phyloP scores from a whole-genome alignment of 2,888 invertebrate species.

The Cheilosia urbana region DNA sequence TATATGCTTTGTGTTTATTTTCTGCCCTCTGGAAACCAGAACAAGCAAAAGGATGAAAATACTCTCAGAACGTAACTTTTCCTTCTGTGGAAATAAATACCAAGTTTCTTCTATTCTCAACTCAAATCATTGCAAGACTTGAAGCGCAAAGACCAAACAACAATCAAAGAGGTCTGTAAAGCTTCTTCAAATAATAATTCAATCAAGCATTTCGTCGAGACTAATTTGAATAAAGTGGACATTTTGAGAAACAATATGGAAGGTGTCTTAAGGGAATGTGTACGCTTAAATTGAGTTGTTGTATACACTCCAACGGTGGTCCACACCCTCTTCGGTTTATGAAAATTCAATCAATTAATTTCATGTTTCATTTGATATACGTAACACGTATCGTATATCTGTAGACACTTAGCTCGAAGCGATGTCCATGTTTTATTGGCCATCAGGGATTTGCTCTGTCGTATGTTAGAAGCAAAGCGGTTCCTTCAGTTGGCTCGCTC shows the following conservation, averaged over 20 bases:
- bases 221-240: conserved; percentile 53
- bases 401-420: conserved; percentile 32
- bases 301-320: background rate
- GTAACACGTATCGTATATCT: conserved; percentile 26
- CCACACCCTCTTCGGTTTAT: conserved; percentile 24
- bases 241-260: conserved; percentile 3
- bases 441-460: conserved; percentile 61
- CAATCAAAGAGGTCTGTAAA: conserved; percentile 20
- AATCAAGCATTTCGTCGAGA: conserved; percentile 21
- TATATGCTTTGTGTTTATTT: conserved; percentile 31
- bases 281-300: background rate
- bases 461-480: conserved; percentile 19
- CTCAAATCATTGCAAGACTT: background rate
- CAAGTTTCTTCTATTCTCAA: conserved; percentile 3
- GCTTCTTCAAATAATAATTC: conserved; percentile 51
- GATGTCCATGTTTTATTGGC: conserved; percentile 60
- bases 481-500: conserved; percentile 9
- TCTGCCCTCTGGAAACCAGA: conserved; percentile 32
- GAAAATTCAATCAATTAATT: conserved; percentile 73
- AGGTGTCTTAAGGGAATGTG: conserved; percentile 4
- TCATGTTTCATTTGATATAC: conserved; percentile 59
- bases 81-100: conserved; percentile 40
- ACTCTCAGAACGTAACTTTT: conserved; percentile 35
- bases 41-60: conserved; percentile 9
- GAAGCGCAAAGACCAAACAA: background rate